Percentiles rank a stretch among this genome's conserved stretches.
Evolutionary conservation across 2,113 vertebrate genomes (phyloP).

Genomic region (Urocitellus parryii): DNA sequence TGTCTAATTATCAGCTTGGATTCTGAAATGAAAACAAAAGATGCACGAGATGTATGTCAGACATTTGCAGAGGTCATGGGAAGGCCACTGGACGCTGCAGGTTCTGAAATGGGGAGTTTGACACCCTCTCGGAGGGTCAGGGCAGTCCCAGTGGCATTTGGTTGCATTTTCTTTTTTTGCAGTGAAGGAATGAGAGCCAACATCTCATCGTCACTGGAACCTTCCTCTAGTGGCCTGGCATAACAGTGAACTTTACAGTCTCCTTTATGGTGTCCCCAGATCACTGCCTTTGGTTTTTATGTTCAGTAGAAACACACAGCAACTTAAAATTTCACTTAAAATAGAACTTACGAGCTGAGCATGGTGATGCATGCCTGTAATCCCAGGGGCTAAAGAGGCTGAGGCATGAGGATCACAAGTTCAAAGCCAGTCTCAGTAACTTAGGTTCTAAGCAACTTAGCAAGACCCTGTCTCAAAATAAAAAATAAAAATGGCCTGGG

Average conservation of each 20-base stretch:
- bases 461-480: too few relatives aligned
- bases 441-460: too few relatives aligned
- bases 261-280: background rate
- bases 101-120: background rate
- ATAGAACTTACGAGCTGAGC: background rate
- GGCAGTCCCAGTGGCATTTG: background rate
- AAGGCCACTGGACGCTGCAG: background rate
- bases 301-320: background rate
- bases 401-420: too few relatives aligned
- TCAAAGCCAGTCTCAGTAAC: too few relatives aligned
- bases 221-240: background rate
- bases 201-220: background rate
- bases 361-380: too few relatives aligned
- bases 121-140: background rate
- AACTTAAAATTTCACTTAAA: background rate
- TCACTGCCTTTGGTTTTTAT: background rate
- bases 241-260: background rate
- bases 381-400: too few relatives aligned
- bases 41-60: background rate
- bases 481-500: too few relatives aligned
- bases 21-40: constrained; percentile 23
- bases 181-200: background rate
- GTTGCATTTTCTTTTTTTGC: background rate
- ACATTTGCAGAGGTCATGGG: background rate
- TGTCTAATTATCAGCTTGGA: constrained; percentile 25